Conservation (phyloP, 2,113 vertebrate genomes). For the Melierax canorus region DNA sequence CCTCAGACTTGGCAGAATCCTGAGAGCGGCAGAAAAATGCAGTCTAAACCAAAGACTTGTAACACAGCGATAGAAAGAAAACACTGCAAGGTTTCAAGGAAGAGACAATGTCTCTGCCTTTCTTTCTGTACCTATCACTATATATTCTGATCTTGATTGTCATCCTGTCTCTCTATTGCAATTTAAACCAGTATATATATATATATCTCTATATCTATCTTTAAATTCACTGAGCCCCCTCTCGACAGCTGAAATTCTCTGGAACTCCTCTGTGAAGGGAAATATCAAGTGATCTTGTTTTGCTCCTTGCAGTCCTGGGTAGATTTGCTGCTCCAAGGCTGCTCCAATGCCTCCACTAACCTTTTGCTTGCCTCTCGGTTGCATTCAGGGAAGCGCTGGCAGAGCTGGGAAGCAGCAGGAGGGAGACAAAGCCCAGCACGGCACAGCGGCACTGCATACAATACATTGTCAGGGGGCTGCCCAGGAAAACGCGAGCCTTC, state of each 20-base stretch:
- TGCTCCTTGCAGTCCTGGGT: neutral
- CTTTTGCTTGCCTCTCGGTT: rapidly evolving
- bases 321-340: neutral
- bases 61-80: neutral
- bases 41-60: neutral
- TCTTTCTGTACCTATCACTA: neutral
- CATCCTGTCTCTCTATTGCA: neutral
- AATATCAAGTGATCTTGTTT: neutral
- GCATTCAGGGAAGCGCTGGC: neutral
- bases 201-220: neutral
- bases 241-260: neutral
- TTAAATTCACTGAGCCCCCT: neutral
- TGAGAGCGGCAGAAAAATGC: neutral
- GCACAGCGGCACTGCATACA: neutral
- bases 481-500: neutral
- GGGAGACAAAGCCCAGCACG: neutral
- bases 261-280: neutral
- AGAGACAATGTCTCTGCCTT: neutral
- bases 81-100: neutral
- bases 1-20: neutral
- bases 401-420: neutral
- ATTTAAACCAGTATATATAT: neutral
- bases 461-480: rapidly evolving
- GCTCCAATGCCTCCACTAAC: neutral
- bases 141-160: neutral